Base-by-base conservation (phyloP, 2,113 vertebrate genomes). In the Bufo bufo region DNA sequence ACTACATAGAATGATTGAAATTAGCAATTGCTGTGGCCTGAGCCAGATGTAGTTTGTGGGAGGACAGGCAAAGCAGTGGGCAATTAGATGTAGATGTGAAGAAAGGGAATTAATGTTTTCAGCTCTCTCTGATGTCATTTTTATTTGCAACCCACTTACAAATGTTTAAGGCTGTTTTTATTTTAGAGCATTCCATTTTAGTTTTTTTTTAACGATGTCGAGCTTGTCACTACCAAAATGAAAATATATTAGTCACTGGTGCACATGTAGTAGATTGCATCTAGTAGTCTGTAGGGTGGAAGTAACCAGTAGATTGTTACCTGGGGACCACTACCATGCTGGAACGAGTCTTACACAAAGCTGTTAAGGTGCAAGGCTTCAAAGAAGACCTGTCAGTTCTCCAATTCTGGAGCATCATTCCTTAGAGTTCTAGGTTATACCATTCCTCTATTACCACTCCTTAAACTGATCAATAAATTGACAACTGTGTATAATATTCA, bases 41-140 rank as follows among this genome's bases (percentile, higher is more conserved):
- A 75, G 72, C 72, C 72, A 75, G 72, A 75, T 75, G 72, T 50
- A 49, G 45, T 10, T 50, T 75, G 72, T 75, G 72, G 72, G 72
- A 75, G 72, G 72, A 75, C 72, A 75, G 47, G 72, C 72, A 50
- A 75, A 16, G 43, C 72, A 49, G 47, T 75, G 72, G 45, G 72
- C 72, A 50, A 75, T 75, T 75, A 75, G 12, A 72, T 16, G 13
- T 45, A 45, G 69, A 75, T 75, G 72, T 49, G 45, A 75, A 20
- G 72, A 50, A 75, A 10, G 72, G 72, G 3, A 75, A 75, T 50
- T 19, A 6, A 75, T 75, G 72, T 75, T 74, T 19, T 75, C 47
- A 74, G 17, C 72, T 49, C 43, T 71, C 66, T 72, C 72, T 50
- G 72, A 75, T 49, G 43, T 17, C 13, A 75, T 47, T 75, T 49